These are phyloP conservation scores for Psix sp. DNA, from an alignment of 1,140 invertebrate genomes.

Conservation along the genomic window DNA sequence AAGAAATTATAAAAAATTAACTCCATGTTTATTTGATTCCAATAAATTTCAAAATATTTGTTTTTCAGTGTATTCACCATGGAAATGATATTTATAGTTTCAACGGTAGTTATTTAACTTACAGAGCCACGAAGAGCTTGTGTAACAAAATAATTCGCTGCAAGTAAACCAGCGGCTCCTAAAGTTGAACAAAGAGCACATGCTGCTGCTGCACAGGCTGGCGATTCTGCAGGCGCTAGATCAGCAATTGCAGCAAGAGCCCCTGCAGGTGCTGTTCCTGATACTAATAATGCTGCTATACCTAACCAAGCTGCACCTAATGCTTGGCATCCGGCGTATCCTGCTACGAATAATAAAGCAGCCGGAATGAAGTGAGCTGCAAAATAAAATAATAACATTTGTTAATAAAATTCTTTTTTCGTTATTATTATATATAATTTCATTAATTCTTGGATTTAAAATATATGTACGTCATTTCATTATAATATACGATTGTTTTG, in stretches of 20 bases:
- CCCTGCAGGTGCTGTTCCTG: conserved; percentile 79
- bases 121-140: conserved; percentile 80
- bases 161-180: conserved; percentile 78
- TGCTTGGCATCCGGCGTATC: conserved; percentile 80
- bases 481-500: no score
- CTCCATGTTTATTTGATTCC: no score
- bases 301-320: conserved; percentile 79
- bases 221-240: conserved; percentile 77
- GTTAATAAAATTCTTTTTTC: no score
- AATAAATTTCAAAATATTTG: no score
- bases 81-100: no score
- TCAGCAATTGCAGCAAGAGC: conserved; percentile 79
- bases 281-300: conserved; percentile 78
- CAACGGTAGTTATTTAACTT: no score
- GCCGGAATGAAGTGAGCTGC: conserved; percentile 80
- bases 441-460: no score
- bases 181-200: conserved; percentile 80
- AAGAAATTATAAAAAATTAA: no score
- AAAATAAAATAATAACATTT: conserved; percentile 18
- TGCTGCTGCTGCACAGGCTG: conserved; percentile 77
- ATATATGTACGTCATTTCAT: no score
- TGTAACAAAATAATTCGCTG: conserved; percentile 80
- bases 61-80: no score
- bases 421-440: no score
- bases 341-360: conserved; percentile 79